Percentiles rank a stretch among this genome's conserved stretches.
phyloP scores from a whole-genome alignment of 2,113 vertebrate genomes.

The Xiphias gladius region DNA sequence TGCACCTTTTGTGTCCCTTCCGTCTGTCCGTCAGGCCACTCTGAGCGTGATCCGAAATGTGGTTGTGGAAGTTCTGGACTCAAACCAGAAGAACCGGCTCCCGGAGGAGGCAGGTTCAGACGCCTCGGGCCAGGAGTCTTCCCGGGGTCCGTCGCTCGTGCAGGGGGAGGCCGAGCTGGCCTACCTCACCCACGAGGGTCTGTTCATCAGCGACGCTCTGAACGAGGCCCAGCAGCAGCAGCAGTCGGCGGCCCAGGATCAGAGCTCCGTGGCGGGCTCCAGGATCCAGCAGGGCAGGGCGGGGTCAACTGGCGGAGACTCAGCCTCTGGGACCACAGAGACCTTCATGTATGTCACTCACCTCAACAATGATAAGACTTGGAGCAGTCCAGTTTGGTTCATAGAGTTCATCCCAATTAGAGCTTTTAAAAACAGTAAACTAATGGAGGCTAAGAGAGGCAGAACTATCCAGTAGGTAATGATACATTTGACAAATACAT shows the following conservation, averaged over 20 bases:
- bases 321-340: slow-evolving; percentile 84
- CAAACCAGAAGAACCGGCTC: slow-evolving; percentile 88
- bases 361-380: too few species aligned
- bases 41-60: slow-evolving; percentile 90
- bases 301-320: slow-evolving; percentile 87
- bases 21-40: slow-evolving; percentile 85
- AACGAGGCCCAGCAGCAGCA: slow-evolving; percentile 82
- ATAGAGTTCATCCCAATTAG: too few species aligned
- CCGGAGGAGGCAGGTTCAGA: slow-evolving; percentile 60
- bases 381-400: too few species aligned
- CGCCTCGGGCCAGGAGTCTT: slow-evolving; percentile 12
- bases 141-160: slow-evolving; percentile 34
- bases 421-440: too few species aligned
- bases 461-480: too few species aligned
- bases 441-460: too few species aligned
- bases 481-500: too few species aligned
- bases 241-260: slow-evolving; percentile 32
- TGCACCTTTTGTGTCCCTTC: neutral
- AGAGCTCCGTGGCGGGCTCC: slow-evolving; percentile 45
- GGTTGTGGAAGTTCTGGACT: slow-evolving; percentile 92
- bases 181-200: slow-evolving; percentile 95
- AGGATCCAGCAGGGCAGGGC: slow-evolving; percentile 74
- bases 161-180: slow-evolving; percentile 91
- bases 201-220: slow-evolving; percentile 96
- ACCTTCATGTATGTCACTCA: slow-evolving; percentile 68